Base-by-base conservation (phyloP, 2,888 invertebrate genomes). In the Drosophila monieri region DNA sequence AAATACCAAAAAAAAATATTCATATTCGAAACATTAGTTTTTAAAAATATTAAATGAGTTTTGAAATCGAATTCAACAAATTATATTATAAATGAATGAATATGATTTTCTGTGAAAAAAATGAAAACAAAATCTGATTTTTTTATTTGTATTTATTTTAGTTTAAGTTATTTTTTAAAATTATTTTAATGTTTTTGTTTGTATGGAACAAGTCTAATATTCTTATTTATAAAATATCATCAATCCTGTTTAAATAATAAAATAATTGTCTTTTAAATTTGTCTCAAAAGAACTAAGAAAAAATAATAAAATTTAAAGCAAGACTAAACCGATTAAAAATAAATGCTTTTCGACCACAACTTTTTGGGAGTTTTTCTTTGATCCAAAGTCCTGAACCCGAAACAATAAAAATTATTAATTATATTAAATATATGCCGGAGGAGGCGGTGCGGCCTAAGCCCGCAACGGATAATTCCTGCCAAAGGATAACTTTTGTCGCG, bases 401-500 rank as follows among this genome's bases (percentile, higher is more conserved):
- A 47, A 66, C 49, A 69, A 76, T 66, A 72, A 54, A 73, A 51
- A 59, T 10, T 66, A 65, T 69, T 78, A 74, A 66, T 66, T 71
- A 64, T 56, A 60, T 60, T 57, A 76, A 76, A 71, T 71, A 57
- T 47, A 54, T 25, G 44, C 23, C 37, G 43, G 49, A 43, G 35
- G 44, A 75, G 59, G 65, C 47, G 18, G 18, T 18, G 18, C 2
- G 18, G 18, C 18, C 18, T 18, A 18, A 18, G 18, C 18, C 18
- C 18, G 18, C 18, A 18, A 18, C 18, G 58, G 43, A 60, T 49
- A 30, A 25, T 46, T 43, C 10, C 53, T 25, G 57, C 14, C 48
- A 59, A 70, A 44, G 57, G 54, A 54, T 55, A 77, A 78, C 73
- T 81, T 78, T 78, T 54, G 48, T 48, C 65, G 66, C 68, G 59